Evolutionary conservation across 2,888 invertebrate species (phyloP).

Genomic region (Stenurella melanura): DNA sequence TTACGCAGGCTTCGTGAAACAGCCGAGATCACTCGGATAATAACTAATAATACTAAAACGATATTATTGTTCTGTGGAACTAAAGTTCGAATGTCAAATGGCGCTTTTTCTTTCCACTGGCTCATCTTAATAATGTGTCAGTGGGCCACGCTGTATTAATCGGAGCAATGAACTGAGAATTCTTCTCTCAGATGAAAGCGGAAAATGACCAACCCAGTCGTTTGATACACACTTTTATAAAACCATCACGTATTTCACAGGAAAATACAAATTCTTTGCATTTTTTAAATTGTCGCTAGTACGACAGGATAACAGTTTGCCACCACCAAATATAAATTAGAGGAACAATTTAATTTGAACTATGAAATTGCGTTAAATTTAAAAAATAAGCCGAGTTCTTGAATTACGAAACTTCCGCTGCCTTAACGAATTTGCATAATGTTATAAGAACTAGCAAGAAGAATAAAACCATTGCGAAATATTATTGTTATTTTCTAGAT

Average conservation of each 20-base stretch:
- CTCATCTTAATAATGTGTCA: slow-evolving; percentile 34
- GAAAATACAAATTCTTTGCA: slow-evolving; percentile 8
- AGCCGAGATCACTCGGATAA: slow-evolving; percentile 25
- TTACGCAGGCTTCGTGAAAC: slow-evolving; percentile 30
- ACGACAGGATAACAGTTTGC: slow-evolving; percentile 3
- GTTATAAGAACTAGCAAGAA: neutral
- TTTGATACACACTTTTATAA: slow-evolving; percentile 4
- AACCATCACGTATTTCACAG: slow-evolving; percentile 21
- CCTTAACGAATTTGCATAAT: slow-evolving; percentile 9
- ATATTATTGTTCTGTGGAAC: slow-evolving; percentile 7
- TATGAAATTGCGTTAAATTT: slow-evolving; percentile 32
- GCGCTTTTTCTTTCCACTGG: slow-evolving; percentile 5
- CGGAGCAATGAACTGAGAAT: slow-evolving; percentile 33
- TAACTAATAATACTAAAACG: neutral
- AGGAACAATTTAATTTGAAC: slow-evolving; percentile 30
- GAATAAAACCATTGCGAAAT: neutral
- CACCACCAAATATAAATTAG: slow-evolving; percentile 7
- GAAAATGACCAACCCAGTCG: slow-evolving; percentile 33
- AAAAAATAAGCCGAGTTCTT: slow-evolving; percentile 14
- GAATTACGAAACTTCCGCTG: slow-evolving; percentile 11
- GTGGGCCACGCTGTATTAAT: slow-evolving; percentile 33
- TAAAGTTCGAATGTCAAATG: slow-evolving; percentile 27
- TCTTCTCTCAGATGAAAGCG: slow-evolving; percentile 35
- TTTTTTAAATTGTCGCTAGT: neutral
- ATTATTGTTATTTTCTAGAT: neutral